Percentiles rank a stretch among this genome's conserved stretches.
Conservation (phyloP, 2,888 invertebrate genomes). For the Xylophagus ater region DNA sequence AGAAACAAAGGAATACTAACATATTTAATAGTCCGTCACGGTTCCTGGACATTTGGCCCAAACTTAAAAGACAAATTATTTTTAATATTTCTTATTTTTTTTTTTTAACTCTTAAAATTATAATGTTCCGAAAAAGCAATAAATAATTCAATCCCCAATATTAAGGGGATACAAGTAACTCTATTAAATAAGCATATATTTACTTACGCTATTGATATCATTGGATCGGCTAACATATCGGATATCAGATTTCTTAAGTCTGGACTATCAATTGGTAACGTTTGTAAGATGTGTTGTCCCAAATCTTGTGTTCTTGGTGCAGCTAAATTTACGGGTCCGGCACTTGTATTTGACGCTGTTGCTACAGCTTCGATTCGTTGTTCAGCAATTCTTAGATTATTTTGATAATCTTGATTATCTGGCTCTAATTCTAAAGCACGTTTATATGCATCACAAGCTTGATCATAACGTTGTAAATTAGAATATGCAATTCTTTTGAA, state of each 20-base stretch:
- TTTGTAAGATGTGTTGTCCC: constrained; percentile 6
- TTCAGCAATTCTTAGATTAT: constrained; percentile 74
- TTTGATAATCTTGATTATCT: constrained; percentile 78
- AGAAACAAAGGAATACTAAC: not conserved
- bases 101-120: no score
- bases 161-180: not conserved
- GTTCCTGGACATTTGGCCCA: not conserved
- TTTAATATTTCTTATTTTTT: no score
- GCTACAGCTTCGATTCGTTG: constrained; percentile 18
- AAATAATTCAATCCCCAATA: not conserved
- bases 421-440: constrained; percentile 87
- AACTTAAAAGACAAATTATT: not conserved
- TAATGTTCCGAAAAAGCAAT: not conserved
- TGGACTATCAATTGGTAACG: constrained; percentile 5
- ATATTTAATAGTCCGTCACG: not conserved
- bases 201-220: constrained; percentile 14
- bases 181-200: not conserved
- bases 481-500: constrained; percentile 59
- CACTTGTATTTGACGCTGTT: no score
- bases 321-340: no score
- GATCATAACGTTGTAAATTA: constrained; percentile 66
- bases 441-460: constrained; percentile 76
- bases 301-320: not conserved
- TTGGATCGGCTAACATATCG: constrained; percentile 12
- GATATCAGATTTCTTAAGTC: constrained; percentile 8